These are phyloP conservation scores for Emydoidea blandingii DNA, from an alignment of 2,797 vertebrate genomes.

Conservation along the genomic window DNA sequence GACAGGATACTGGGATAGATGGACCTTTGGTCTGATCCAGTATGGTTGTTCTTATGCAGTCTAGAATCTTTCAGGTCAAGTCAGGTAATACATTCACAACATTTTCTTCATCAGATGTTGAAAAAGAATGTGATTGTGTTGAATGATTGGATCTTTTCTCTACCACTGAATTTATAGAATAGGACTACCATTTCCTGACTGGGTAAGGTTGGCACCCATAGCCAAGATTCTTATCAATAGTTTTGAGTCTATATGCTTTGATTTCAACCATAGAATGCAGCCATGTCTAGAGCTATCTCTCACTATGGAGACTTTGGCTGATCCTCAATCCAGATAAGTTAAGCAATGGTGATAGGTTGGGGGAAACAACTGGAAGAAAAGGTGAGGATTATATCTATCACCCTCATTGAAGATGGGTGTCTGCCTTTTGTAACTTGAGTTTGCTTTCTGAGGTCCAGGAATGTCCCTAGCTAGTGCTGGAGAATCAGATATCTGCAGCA, in stretches of 20 bases:
- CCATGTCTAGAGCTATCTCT: no score
- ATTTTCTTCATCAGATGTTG: background rate
- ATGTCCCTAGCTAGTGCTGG: background rate
- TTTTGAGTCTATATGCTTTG: background rate
- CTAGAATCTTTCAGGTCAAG: background rate
- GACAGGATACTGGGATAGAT: no score
- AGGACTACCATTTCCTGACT: background rate
- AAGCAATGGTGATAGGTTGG: background rate
- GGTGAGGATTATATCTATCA: background rate
- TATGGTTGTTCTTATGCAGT: background rate
- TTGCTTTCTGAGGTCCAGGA: background rate
- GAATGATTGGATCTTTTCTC: background rate
- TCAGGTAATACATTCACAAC: background rate
- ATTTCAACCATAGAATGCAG: background rate
- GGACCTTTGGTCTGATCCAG: no score
- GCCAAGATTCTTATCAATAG: background rate
- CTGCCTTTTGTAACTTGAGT: background rate
- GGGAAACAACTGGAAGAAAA: background rate
- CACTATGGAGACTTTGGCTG: background rate
- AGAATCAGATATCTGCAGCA: accelerated
- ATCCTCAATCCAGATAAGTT: background rate
- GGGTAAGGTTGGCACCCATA: background rate
- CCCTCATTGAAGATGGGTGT: background rate
- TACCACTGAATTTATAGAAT: background rate
- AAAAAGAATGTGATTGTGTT: background rate